Evolutionary conservation across 92 coral and sea anemone genomes (phyloP).

Genomic region (Anthopleura xanthogrammica): DNA sequence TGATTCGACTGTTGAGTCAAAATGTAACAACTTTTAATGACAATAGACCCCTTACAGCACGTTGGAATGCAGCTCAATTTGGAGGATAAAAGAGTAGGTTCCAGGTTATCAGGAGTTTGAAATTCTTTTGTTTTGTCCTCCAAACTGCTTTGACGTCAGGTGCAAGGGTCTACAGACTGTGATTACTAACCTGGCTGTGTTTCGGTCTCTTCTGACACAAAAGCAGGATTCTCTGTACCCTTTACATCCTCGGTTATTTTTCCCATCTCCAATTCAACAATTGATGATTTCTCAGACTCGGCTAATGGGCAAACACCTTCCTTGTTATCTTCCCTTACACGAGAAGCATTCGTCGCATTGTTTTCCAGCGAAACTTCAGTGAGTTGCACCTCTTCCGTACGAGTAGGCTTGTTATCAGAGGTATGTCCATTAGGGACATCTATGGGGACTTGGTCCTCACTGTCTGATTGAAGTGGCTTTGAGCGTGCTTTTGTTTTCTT

Average conservation of each 20-base stretch:
- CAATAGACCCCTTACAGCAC: no score
- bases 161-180: no score
- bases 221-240: constrained; percentile 21
- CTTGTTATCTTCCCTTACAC: neutral
- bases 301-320: constrained; percentile 18
- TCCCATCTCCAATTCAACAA: constrained; percentile 21
- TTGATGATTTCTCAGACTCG: constrained; percentile 31
- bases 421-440: neutral
- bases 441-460: neutral
- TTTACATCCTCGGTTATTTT: neutral
- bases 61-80: no score
- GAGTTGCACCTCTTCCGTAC: neutral
- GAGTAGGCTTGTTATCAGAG: neutral
- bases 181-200: constrained; percentile 10
- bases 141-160: no score
- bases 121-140: no score
- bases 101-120: no score
- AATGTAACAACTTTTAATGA: no score
- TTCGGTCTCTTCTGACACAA: constrained; percentile 20
- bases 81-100: no score
- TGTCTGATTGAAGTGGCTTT: neutral
- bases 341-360: neutral
- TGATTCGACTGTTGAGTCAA: no score
- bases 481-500: neutral
- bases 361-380: neutral